Conservation (phyloP, 1,140 invertebrate genomes). For the Steinernema khuongi region DNA sequence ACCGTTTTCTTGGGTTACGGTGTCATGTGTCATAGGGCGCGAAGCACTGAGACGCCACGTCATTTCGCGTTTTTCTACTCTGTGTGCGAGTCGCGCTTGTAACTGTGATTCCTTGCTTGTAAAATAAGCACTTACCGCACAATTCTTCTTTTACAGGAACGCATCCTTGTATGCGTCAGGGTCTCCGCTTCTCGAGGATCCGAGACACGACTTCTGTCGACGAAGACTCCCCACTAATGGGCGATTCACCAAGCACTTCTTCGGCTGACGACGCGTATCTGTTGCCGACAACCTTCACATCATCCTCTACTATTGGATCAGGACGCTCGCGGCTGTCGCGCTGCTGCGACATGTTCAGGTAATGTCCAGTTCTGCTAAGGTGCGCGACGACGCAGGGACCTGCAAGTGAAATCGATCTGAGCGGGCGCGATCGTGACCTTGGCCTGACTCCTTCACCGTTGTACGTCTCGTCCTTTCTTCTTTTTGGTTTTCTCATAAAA, state of each 20-base stretch:
- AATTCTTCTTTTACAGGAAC: no score
- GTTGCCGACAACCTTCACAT: conserved; percentile 36
- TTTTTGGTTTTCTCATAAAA: neutral
- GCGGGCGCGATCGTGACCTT: conserved; percentile 22
- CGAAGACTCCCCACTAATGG: conserved; percentile 38
- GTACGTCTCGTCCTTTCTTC: neutral
- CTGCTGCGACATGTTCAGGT: conserved; percentile 43
- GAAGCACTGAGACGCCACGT: neutral
- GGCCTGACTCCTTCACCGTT: conserved; percentile 15
- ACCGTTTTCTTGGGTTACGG: no score
- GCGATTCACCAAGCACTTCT: conserved; percentile 31
- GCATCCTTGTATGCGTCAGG: conserved; percentile 6
- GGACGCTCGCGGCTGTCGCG: conserved; percentile 27
- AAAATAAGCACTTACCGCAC: no score
- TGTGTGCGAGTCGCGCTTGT: neutral
- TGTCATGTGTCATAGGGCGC: neutral
- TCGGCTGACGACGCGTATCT: conserved; percentile 44
- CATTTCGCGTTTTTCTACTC: neutral
- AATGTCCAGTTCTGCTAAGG: conserved; percentile 23
- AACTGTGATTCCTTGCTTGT: neutral
- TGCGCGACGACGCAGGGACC: neutral
- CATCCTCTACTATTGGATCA: conserved; percentile 23
- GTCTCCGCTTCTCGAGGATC: neutral
- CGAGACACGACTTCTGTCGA: neutral
- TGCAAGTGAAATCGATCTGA: conserved; percentile 18